These are phyloP conservation scores for Tadarida brasiliensis DNA, from an alignment of 2,797 vertebrate genomes.

Conservation along the genomic window DNA sequence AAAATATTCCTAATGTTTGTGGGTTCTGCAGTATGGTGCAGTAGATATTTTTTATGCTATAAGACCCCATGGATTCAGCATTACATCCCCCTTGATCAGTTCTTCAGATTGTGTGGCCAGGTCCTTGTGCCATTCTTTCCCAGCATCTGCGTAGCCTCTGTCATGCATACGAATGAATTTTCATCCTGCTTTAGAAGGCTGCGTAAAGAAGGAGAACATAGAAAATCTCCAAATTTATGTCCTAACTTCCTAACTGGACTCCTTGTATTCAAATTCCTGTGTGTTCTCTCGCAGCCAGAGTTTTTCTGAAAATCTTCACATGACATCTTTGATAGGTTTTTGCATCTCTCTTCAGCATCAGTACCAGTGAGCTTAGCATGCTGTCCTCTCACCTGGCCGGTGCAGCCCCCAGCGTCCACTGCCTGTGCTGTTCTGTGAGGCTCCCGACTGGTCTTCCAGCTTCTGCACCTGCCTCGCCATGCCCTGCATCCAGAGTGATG, in stretches of 20 bases:
- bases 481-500: rapidly evolving
- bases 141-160: background rate
- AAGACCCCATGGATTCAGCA: background rate
- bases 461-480: no score
- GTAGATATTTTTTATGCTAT: background rate
- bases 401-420: rapidly evolving
- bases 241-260: background rate
- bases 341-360: background rate
- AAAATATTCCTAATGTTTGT: background rate
- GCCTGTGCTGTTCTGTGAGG: background rate
- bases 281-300: background rate
- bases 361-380: rapidly evolving
- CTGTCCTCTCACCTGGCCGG: rapidly evolving
- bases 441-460: background rate
- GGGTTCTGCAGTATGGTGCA: background rate
- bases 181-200: background rate
- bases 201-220: background rate
- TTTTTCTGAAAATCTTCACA: background rate
- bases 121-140: background rate
- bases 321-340: background rate
- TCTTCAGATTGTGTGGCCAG: background rate
- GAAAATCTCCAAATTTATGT: background rate
- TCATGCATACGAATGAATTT: background rate
- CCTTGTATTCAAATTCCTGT: background rate
- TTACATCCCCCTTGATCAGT: background rate